Evolutionary conservation across 2,888 invertebrate genomes (phyloP).

Genomic region (Drosophila recens): DNA sequence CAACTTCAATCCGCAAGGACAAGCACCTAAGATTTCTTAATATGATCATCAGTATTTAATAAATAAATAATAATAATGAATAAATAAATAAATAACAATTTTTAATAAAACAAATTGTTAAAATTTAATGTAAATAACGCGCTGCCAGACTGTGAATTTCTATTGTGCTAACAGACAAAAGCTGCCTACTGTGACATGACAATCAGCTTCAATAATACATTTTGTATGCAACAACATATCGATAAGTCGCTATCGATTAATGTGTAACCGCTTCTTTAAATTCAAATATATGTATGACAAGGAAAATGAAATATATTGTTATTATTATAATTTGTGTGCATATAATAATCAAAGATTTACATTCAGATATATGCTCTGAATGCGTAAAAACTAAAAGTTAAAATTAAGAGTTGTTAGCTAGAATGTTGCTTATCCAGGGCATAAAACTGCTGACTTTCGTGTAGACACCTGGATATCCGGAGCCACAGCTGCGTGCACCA

Average conservation of each 20-base stretch:
- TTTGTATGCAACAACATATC: neutral
- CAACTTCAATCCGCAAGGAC: no score
- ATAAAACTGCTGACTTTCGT: conserved; percentile 37
- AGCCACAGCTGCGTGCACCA: conserved; percentile 24
- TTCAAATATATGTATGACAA: no score
- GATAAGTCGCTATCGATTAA: neutral
- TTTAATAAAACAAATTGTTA: no score
- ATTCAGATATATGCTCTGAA: neutral
- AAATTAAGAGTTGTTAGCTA: conserved; percentile 15
- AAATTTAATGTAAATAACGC: no score
- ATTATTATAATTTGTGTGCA: neutral
- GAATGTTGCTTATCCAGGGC: conserved; percentile 38
- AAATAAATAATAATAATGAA: no score
- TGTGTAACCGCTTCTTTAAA: neutral
- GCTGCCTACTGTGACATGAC: neutral
- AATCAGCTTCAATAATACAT: neutral
- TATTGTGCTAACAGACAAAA: neutral
- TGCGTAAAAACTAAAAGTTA: neutral
- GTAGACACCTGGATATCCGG: conserved; percentile 36
- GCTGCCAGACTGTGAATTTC: neutral
- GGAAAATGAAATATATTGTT: neutral
- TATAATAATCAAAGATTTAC: neutral
- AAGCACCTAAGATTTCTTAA: no score
- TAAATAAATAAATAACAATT: no score
- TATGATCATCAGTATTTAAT: no score